Base-by-base conservation (phyloP, 2,888 invertebrate species). In the Baronia brevicornis region DNA sequence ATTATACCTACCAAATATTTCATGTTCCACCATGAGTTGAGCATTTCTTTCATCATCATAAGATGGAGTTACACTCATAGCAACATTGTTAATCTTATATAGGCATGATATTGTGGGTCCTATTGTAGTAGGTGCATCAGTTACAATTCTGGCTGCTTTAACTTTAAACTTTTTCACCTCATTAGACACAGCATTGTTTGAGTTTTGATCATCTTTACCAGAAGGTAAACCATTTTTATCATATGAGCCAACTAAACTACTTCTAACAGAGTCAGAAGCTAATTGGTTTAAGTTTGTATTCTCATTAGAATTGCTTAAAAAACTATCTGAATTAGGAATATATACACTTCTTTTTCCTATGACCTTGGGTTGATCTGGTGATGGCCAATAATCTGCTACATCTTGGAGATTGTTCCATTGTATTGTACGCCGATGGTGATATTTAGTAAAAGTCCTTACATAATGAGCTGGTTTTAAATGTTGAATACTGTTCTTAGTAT, bases 381-480 rank as follows among this genome's bases (percentile, higher is more conserved):
- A 47, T 5, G 50, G 28, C 28, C 61, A 52, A 62, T 62, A 67
- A 35, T 72, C 60, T 36, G 46, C 57, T 1, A 57, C 29, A 34
- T 75, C 74, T 36, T 56, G 62, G 8, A 46, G 20, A 28, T 60
- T 61, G 30, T 71, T 71, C 71, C 74, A 70, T 20, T 74, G 77
- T 33, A 67, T 77, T 9, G 77, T 75, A 36, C 84, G 61, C 46
- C 78, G 70, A 34, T 84, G 84, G 19, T 82, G 84, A 31, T 82
- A 79, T 56, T 82, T 84, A 0, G 79, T 82, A 41, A 82, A 84
- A 3, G 80, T 79, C 24, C 84, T 62, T n/a, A 82, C 79, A 48
- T 78, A 84, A 42, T 77, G 71, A 0, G 66, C 44, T 2, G 80
- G 70, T 44, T 77, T 84, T 6, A 56, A 45, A 12, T 74, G 71